These are phyloP conservation scores for Calliopum simillimum DNA, from an alignment of 2,888 invertebrate species.

Conservation along the genomic window DNA sequence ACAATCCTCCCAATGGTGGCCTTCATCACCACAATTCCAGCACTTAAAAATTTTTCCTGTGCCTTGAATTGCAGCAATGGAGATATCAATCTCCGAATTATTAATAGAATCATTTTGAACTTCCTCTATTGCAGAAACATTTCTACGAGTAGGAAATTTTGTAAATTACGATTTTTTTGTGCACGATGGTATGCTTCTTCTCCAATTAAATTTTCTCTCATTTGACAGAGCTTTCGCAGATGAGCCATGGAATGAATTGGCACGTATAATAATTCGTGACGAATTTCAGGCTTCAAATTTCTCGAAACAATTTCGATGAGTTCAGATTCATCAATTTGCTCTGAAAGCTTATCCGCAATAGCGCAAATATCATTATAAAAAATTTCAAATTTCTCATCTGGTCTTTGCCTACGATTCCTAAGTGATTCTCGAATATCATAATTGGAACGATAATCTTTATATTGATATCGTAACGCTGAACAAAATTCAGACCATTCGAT, in stretches of 20 bases:
- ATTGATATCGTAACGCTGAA: too few relatives aligned
- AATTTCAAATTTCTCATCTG: too few relatives aligned
- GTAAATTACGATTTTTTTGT: not conserved
- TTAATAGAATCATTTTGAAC: not conserved
- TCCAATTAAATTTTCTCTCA: slow-evolving; percentile 22
- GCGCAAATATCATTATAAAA: not conserved
- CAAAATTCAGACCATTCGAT: slow-evolving; percentile 18
- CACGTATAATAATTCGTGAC: slow-evolving; percentile 34
- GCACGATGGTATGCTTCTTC: slow-evolving; percentile 20
- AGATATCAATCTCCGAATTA: not conserved
- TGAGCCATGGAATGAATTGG: slow-evolving; percentile 30
- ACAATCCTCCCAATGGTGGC: slow-evolving; percentile 27
- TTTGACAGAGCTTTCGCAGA: slow-evolving; percentile 35
- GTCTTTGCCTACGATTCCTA: too few relatives aligned
- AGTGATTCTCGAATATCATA: not conserved
- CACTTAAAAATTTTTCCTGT: not conserved
- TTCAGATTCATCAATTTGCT: not conserved
- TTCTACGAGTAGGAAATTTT: not conserved
- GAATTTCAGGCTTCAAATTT: not conserved
- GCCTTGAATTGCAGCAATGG: slow-evolving; percentile 2
- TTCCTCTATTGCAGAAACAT: slow-evolving; percentile 4
- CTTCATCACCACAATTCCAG: slow-evolving; percentile 12
- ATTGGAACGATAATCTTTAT: slow-evolving; percentile 2
- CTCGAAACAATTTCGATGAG: not conserved
- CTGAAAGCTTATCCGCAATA: not conserved